Conservation (phyloP, 2,888 invertebrate species). For the Adineta ricciae region DNA sequence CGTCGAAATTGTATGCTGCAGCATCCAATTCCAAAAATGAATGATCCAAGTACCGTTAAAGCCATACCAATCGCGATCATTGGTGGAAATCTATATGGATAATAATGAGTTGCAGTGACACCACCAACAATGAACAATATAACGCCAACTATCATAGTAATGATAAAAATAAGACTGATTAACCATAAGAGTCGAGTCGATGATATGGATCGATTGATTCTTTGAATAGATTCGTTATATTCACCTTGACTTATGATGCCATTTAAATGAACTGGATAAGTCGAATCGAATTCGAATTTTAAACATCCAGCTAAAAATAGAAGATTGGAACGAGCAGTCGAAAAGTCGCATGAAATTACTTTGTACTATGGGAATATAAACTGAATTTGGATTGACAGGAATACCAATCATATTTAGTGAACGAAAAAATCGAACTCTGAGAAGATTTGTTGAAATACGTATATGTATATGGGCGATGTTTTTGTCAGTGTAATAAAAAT, state of each 20-base stretch:
- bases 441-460: no score
- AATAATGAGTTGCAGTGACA: background rate
- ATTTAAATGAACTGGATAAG: background rate
- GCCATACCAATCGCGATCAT: background rate
- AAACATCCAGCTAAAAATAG: background rate
- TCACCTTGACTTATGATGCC: background rate
- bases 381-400: background rate
- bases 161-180: no score
- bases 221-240: slow-evolving; percentile 6
- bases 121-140: background rate
- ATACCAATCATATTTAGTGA: background rate
- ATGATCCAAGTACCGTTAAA: background rate
- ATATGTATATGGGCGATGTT: no score
- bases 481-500: no score
- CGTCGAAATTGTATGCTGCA: background rate
- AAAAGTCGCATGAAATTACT: background rate
- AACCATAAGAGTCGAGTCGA: background rate
- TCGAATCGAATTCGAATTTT: background rate
- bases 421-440: no score
- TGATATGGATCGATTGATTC: background rate
- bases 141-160: background rate
- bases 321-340: no score
- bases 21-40: background rate
- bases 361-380: background rate
- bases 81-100: background rate